These are phyloP conservation scores for Nephrotoma guestfalica DNA, from an alignment of 2,888 invertebrate genomes.

Conservation along the genomic window DNA sequence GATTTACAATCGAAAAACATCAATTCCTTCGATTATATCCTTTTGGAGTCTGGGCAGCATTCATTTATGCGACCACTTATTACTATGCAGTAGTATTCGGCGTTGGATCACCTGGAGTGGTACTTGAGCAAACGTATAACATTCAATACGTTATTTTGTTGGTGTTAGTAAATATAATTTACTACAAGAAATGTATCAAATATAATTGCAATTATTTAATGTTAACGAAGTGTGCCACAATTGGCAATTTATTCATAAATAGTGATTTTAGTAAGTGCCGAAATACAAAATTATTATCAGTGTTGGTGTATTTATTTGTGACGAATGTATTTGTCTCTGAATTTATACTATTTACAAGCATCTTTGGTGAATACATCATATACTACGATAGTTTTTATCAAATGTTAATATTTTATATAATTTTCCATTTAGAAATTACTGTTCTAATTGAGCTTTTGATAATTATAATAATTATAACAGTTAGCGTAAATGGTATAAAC, in stretches of 20 bases:
- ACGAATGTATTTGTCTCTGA: neutral
- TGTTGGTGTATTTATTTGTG: too few relatives aligned
- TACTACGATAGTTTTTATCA: neutral
- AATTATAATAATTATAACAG: neutral
- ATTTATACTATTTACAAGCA: neutral
- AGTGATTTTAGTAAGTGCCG: neutral
- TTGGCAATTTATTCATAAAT: neutral
- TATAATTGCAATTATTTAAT: neutral
- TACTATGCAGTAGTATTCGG: neutral
- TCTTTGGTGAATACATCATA: neutral
- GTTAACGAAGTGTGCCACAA: neutral
- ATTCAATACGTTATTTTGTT: neutral
- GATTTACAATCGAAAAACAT: neutral
- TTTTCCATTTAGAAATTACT: neutral
- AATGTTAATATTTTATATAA: neutral
- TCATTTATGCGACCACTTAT: neutral
- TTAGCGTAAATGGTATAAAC: neutral
- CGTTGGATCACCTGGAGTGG: neutral
- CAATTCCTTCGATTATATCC: neutral
- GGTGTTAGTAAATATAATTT: neutral
- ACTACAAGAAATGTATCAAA: neutral
- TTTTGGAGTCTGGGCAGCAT: neutral
- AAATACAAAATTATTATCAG: neutral
- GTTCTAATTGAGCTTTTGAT: neutral
- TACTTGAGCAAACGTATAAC: neutral